Evolutionary conservation across 2,888 invertebrate genomes (phyloP), one percentile per base, ranked within the genome.

Genomic region (Neelides folsomi): DNA sequence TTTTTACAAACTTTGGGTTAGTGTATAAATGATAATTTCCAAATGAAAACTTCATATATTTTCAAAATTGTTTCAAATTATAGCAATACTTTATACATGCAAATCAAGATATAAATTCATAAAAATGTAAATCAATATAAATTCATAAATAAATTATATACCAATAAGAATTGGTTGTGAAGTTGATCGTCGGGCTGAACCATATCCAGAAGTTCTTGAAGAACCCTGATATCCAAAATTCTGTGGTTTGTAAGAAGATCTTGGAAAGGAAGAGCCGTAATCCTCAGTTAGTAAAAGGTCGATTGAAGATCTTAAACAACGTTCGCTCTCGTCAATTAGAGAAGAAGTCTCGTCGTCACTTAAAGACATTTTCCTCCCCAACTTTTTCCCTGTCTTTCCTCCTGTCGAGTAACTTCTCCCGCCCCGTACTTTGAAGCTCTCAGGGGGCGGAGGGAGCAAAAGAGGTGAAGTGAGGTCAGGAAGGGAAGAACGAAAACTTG

Each of bases 291-390:
- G 45, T 8, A 64, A 54, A 12, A 64, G 52, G 53, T 64, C 64
- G 53, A 64, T 64, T 51, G 59, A 60, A n/a, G 64, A 64, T 7
- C 64, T 56, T 2, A 64, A 54, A 54, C 58, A 58, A 27, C 58
- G 47, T 39, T 64, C 64, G 10, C 59, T 59, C 47, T 64, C 64
- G 52, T 62, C 60, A 43, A 64, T 64, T 34, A 64, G 47, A 9
- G 62, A 62, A n/a, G 59, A 59, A 27, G 64, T 64, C 53, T 64
- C 64, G 44, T 64, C 64, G 52, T 64, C 64, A 41, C 60, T 60
- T 9, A 62, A 64, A 6, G 59, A 59, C 43, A 59, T 54, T 50
- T 64, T 64, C 18, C 56, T 55, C 34, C 47, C 12, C 27, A 42
- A 27, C 4, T 27, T 27, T 27, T 27, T 27, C 27, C 27, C 27